These are phyloP conservation scores for Indri indri DNA, from an alignment of 2,113 vertebrate genomes.

Conservation along the genomic window DNA sequence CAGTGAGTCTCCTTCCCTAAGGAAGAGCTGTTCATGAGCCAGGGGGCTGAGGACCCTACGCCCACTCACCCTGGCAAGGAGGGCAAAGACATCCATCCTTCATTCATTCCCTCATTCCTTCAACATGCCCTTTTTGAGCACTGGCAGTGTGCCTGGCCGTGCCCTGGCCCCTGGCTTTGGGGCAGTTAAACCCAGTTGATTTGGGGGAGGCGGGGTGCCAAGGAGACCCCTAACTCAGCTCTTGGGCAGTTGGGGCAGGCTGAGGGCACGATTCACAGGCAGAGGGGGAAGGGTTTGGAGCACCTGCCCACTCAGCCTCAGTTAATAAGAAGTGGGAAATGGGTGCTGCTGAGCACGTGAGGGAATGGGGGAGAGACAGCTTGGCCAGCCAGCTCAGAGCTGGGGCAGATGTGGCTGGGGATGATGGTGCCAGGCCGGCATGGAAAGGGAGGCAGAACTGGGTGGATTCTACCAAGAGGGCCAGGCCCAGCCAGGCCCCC, in stretches of 20 bases:
- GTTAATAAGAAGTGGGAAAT: not conserved
- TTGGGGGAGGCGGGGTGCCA: not conserved
- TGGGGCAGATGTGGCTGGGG: not conserved
- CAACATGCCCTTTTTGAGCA: not conserved
- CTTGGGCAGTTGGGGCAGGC: not conserved
- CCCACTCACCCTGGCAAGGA: not conserved
- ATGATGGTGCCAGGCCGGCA: not conserved
- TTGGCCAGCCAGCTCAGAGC: not conserved
- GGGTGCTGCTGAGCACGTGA: not conserved
- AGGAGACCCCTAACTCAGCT: not conserved
- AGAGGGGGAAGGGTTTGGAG: not conserved
- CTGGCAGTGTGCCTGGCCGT: not conserved
- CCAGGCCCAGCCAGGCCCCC: conserved; percentile 81
- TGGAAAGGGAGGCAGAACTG: not conserved
- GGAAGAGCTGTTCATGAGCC: not conserved
- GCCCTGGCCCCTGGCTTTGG: not conserved
- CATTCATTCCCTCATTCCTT: conserved; percentile 51
- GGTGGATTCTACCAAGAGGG: not conserved
- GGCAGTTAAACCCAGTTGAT: not conserved
- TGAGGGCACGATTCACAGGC: not conserved
- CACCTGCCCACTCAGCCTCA: not conserved
- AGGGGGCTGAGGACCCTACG: not conserved
- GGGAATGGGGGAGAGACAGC: not conserved
- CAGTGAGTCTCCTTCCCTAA: not conserved
- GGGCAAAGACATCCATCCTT: conserved; percentile 41